Evolutionary conservation across 2,888 invertebrate species (phyloP), one percentile per base, ranked within the genome.

Genomic region (Lithophane leautieri): DNA sequence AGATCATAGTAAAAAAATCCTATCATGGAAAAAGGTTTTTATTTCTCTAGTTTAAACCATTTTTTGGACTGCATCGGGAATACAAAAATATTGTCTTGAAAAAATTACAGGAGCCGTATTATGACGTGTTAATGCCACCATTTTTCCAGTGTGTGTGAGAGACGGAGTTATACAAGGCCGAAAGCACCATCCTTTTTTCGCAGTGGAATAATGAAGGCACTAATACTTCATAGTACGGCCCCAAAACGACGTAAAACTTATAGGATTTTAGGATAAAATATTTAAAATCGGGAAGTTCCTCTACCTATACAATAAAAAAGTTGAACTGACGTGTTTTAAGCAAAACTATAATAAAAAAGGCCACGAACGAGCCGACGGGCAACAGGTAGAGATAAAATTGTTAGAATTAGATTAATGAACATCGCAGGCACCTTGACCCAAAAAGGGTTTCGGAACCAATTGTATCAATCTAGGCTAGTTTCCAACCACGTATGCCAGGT

Each of bases 401-500:
- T 71, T 79, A 69, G 73, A 79, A 83, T 83, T 82, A 81, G 84
- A 82, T 82, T 81, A 76, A 83, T 73, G 82, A 76, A 74, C 76
- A 82, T 73, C 68, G 70, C 68, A 44, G 74, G 72, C 72, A 73
- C 86, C 81, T 84, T 86, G 85, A 86, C 85, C 78, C 60, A 79
- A 79, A 84, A 84, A 78, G 60, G 44, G 60, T 77, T 82, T 82
- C 76, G 73, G 71, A 77, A 79, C 79, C 67, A 84, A 82, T 70
- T 74, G 79, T 75, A 75, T 65, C 50, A 70, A 75, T 76, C 54
- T 76, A 76, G 61, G 61, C 74, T 75, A 28, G 62, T 74, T 73
- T 68, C 61, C 56, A 72, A 81, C 68, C 69, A 75, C 76, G 68
- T 69, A 16, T 60, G 79, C 50, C 69, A 69, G 60, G 82, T 81